Base-by-base conservation (phyloP, 2,113 vertebrate species). In the Gymnorhina tibicen region DNA sequence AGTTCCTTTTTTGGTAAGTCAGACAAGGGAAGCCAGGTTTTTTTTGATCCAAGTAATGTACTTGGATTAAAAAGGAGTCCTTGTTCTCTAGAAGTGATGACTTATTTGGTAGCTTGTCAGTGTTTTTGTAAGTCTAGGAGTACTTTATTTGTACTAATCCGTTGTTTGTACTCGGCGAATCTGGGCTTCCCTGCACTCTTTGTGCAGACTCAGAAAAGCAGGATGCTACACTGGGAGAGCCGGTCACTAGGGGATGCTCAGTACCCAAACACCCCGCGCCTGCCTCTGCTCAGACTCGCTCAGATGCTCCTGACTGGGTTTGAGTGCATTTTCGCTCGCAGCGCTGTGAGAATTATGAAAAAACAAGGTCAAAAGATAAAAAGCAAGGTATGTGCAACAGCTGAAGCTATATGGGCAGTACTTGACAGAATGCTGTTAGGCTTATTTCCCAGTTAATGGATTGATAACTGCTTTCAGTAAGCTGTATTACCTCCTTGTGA, bases 181-280 rank as follows among this genome's bases (percentile, higher is more conserved):
- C 17, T 8, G n/a, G 11, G 9, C 7, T 87, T 42, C 33, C 32
- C 35, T 35, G 37, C 13, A 11, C 37, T 3, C 59, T 70, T 14
- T 9, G 44, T 11, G 67, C 22, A 15, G 46, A 8, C 64, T 33
- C 37, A 0, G 74, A 13, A 23, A 11, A 66, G 62, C 59, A 2
- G 82, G 49, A 47, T 82, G 41, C 75, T 96, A 97, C 80, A 44
- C 28, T 46, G 47, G 52, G 39, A 49, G 52, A 73, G 56, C 22
- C 41, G 14, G 82, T 46, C 97, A 52, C 95, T 95, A 97, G 97
- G 70, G 95, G 96, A 37, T 95, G 97, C 97, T 97, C 95, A 10
- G 86, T 24, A 67, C 81, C 72, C 95, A 11, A 79, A 13, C 79
- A 76, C 28, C 9, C 77, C 3, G 35, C 22, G 3, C 15, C 41